Percentiles rank a stretch among this genome's conserved stretches.
Evolutionary conservation across 2,113 vertebrate genomes (phyloP).

Genomic region (Syngnathus typhle): DNA sequence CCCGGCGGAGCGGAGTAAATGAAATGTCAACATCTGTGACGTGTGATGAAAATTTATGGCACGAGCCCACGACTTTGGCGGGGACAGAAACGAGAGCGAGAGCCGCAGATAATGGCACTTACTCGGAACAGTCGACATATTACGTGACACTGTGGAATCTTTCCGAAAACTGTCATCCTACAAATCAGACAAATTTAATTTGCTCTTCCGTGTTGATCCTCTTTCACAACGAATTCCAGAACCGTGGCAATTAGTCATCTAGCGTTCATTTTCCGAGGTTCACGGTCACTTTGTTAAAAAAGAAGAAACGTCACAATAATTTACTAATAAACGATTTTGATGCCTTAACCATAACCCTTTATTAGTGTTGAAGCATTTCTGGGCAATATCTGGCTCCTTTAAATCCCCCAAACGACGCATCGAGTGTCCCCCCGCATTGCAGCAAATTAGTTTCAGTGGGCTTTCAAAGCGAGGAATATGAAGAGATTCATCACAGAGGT

Average conservation of each 20-base stretch:
- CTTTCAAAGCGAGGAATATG: background rate
- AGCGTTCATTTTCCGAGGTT: background rate
- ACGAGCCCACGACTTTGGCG: constrained; percentile 10
- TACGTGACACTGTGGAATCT: background rate
- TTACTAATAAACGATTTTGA: too few relatives aligned
- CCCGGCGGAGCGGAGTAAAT: constrained; percentile 45
- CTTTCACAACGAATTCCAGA: background rate
- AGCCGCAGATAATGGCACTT: background rate
- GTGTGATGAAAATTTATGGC: constrained; percentile 49
- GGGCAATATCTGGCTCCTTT: background rate
- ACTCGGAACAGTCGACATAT: background rate
- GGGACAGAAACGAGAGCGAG: constrained; percentile 9
- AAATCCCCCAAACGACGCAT: too few relatives aligned
- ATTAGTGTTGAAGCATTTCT: background rate
- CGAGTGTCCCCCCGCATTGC: background rate
- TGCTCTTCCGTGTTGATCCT: background rate
- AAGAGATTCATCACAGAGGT: background rate
- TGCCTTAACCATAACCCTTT: too few relatives aligned
- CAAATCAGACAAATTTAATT: background rate
- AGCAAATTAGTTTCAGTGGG: background rate
- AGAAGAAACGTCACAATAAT: too few relatives aligned
- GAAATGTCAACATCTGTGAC: constrained; percentile 58
- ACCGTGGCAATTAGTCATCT: background rate
- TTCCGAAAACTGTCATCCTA: background rate
- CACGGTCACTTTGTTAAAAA: background rate